Conservation (phyloP, 2,888 invertebrate genomes). For the Mythimna impura region DNA sequence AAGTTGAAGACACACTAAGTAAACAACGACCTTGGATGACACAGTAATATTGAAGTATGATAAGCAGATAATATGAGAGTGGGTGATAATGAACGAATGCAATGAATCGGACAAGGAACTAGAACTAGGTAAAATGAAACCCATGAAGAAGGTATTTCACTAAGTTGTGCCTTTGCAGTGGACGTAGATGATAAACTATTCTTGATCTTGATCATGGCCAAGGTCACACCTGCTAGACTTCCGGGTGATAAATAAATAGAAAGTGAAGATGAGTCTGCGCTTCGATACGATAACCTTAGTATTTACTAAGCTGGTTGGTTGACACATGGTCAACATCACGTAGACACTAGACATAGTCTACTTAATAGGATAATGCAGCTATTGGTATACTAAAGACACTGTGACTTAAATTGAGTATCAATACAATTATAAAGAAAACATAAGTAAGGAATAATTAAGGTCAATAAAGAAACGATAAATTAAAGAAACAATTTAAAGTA, state of each 20-base stretch:
- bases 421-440: too few relatives aligned
- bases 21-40: background rate
- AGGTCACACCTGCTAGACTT: conserved; percentile 28
- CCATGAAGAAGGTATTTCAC: background rate
- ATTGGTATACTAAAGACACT: background rate
- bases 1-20: rapidly evolving
- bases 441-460: too few relatives aligned
- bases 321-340: conserved; percentile 25
- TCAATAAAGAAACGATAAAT: too few relatives aligned
- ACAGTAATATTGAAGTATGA: background rate
- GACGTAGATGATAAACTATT: background rate
- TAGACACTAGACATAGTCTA: background rate
- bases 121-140: too few relatives aligned
- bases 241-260: conserved; percentile 38
- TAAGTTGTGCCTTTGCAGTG: background rate
- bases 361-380: background rate
- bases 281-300: conserved; percentile 15
- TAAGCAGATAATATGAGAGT: background rate
- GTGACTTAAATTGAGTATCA: too few relatives aligned
- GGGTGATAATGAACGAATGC: background rate
- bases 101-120: background rate
- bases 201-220: background rate
- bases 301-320: background rate
- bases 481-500: background rate
- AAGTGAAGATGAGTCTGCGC: conserved; percentile 27